phyloP scores from a whole-genome alignment of 1,140 invertebrate species.

The Gryon sp. region DNA sequence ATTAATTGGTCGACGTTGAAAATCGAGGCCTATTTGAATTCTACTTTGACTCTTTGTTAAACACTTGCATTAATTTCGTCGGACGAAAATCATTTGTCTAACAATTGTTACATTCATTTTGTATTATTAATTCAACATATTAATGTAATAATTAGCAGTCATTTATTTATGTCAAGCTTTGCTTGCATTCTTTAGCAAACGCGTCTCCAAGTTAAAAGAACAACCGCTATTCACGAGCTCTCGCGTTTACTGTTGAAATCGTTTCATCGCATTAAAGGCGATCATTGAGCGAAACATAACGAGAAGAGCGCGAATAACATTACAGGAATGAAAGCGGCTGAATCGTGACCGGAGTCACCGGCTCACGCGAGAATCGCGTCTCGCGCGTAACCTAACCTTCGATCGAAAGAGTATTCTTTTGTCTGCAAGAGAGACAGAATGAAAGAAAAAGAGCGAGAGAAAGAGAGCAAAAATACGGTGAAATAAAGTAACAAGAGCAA shows the following conservation, averaged over 20 bases:
- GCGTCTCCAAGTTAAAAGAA: conserved; percentile 47
- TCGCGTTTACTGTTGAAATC: conserved; percentile 37
- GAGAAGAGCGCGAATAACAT: conserved; percentile 61
- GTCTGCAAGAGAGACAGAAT: background rate
- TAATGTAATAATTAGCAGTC: too few species aligned
- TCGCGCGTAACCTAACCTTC: conserved; percentile 48
- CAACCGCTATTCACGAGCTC: conserved; percentile 57
- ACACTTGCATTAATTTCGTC: too few species aligned
- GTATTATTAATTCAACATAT: too few species aligned
- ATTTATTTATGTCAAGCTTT: too few species aligned
- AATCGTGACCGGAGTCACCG: conserved; percentile 60
- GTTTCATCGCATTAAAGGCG: conserved; percentile 57
- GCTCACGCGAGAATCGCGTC: conserved; percentile 54
- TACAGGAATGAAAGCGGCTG: conserved; percentile 56
- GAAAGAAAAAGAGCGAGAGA: background rate
- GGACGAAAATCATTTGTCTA: too few species aligned
- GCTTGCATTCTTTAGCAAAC: conserved; percentile 30
- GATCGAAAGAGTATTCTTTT: conserved; percentile 17
- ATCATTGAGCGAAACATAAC: conserved; percentile 58
- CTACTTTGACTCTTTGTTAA: too few species aligned
- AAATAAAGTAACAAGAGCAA: conserved; percentile 28
- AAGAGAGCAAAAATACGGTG: background rate
- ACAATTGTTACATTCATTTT: too few species aligned
- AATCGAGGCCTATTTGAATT: too few species aligned
- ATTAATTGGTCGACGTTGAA: too few species aligned